Evolutionary conservation across 2,113 vertebrate species (phyloP).

Genomic region (Bos javanicus): DNA sequence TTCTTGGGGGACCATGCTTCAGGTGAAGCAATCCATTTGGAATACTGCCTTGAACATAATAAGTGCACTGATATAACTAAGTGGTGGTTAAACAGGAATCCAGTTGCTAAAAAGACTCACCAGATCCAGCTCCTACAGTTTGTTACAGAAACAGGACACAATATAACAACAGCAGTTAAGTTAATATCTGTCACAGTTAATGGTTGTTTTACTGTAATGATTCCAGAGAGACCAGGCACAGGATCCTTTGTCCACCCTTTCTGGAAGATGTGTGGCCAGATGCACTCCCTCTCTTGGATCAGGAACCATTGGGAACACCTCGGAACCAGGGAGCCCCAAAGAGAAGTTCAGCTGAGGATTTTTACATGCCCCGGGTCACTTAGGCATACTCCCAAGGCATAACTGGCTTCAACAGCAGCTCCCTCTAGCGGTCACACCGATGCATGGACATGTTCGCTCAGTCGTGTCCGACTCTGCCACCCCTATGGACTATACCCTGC

Average conservation of each 20-base stretch:
- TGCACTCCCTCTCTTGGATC: not conserved
- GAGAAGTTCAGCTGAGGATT: not conserved
- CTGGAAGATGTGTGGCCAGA: not conserved
- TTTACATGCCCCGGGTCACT: not conserved
- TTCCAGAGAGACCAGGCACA: not conserved
- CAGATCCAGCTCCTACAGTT: not conserved
- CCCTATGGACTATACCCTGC: not conserved
- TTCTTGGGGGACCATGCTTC: too few species aligned
- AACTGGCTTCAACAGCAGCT: not conserved
- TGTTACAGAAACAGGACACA: not conserved
- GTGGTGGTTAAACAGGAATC: not conserved
- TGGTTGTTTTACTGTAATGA: not conserved
- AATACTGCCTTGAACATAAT: not conserved
- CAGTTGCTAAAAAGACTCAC: not conserved
- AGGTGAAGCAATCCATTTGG: not conserved
- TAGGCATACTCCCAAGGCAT: not conserved
- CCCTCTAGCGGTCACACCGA: not conserved
- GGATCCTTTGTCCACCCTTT: not conserved
- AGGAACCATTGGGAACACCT: not conserved
- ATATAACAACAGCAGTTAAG: not conserved
- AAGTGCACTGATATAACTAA: not conserved
- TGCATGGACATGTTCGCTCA: not conserved
- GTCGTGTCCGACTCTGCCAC: not conserved
- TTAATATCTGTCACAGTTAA: not conserved
- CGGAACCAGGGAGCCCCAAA: not conserved